A percentile compares a stretch with the other conserved stretches of the same genome.
Conservation (phyloP, 2,113 vertebrate species). For the Istiophorus platypterus region DNA sequence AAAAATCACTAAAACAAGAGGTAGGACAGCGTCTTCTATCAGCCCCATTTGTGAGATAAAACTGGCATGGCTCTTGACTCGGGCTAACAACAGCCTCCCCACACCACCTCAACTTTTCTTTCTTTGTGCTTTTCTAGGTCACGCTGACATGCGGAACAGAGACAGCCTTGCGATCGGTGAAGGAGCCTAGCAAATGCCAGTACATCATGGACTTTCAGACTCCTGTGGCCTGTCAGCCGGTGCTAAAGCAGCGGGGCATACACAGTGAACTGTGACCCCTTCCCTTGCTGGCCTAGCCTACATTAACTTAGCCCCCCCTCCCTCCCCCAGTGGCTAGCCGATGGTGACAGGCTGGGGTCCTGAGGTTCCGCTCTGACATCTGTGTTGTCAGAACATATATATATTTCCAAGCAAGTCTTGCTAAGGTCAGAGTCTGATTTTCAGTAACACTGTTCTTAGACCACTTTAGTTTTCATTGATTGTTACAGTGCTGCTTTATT, state of each 20-base stretch:
- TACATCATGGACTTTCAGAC: constrained; percentile 77
- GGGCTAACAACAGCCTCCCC: constrained; percentile 41
- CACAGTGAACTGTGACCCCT: constrained; percentile 72
- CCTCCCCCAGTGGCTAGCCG: constrained; percentile 33
- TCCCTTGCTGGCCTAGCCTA: constrained; percentile 52
- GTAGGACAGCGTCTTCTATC: constrained; percentile 32
- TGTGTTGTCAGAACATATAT: constrained; percentile 75
- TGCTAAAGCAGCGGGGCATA: constrained; percentile 66
- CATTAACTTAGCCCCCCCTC: constrained; percentile 46
- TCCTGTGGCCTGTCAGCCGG: constrained; percentile 71
- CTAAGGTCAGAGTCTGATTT: constrained; percentile 62
- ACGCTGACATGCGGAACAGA: constrained; percentile 86
- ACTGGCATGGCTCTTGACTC: constrained; percentile 50
- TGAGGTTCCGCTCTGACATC: constrained; percentile 70
- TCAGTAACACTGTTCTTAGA: constrained; percentile 22
- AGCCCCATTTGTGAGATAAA: constrained; percentile 26
- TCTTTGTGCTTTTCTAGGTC: constrained; percentile 87
- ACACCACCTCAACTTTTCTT: constrained; percentile 54
- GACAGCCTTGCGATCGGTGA: constrained; percentile 84
- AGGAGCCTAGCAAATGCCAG: constrained; percentile 81
- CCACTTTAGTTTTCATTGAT: constrained; percentile 43
- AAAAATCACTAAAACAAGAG: constrained; percentile 26
- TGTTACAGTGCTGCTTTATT: constrained; percentile 44
- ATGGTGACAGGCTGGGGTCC: constrained; percentile 67
- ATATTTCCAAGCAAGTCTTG: constrained; percentile 62